These are phyloP conservation scores for Microcebus ravelobensis DNA, from an alignment of 2,113 vertebrate species.

Conservation along the genomic window DNA sequence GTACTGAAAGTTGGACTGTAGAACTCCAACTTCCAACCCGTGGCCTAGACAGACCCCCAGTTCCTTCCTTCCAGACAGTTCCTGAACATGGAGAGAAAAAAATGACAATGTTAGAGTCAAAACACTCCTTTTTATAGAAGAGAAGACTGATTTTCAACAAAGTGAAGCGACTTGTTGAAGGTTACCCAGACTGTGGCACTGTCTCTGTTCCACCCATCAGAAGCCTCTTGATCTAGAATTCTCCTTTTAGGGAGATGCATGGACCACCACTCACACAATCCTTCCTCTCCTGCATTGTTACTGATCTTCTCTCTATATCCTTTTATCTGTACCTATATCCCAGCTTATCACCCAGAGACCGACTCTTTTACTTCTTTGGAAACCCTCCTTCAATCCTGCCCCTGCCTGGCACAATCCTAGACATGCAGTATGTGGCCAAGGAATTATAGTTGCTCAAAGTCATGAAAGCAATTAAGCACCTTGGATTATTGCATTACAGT, in stretches of 20 bases:
- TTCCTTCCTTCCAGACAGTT: not conserved
- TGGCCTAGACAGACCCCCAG: not conserved
- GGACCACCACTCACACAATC: not conserved
- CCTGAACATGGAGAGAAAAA: not conserved
- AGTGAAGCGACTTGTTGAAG: not conserved
- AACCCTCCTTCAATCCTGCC: not conserved
- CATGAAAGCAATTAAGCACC: not conserved
- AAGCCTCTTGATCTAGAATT: not conserved
- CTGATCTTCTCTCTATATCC: not conserved
- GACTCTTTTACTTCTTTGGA: not conserved
- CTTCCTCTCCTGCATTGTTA: not conserved
- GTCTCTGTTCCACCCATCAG: fast-evolving
- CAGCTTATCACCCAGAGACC: not conserved
- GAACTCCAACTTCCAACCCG: not conserved
- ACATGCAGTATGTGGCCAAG: not conserved
- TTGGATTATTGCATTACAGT: not conserved
- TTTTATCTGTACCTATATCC: not conserved
- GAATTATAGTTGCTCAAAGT: not conserved
- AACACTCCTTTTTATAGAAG: not conserved
- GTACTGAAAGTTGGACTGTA: not conserved
- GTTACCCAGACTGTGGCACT: not conserved
- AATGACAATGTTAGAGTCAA: not conserved
- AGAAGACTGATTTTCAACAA: not conserved
- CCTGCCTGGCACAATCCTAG: not conserved
- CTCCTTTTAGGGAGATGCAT: fast-evolving